A percentile compares a stretch with the other conserved stretches of the same genome.
Conservation (phyloP, 1,140 invertebrate genomes). For the Leptinotarsa undecemlineata region DNA sequence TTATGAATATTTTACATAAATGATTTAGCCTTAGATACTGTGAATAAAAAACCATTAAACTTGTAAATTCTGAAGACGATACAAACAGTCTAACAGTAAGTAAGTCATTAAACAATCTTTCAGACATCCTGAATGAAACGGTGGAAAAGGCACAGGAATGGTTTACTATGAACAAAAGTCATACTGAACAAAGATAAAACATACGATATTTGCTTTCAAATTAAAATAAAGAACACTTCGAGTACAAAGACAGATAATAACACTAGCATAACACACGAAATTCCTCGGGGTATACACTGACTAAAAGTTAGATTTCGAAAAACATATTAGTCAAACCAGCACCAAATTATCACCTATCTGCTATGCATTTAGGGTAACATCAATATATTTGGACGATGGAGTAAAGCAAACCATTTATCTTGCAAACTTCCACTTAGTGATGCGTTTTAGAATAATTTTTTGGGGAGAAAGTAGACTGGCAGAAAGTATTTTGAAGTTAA, state of each 20-base stretch:
- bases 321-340: background rate
- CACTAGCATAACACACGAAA: background rate
- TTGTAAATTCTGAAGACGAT: slow-evolving; percentile 9
- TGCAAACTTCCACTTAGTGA: background rate
- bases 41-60: slow-evolving; percentile 5
- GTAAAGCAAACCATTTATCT: slow-evolving; percentile 5
- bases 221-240: background rate
- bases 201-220: background rate
- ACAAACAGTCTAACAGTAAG: background rate
- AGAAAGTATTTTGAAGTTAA: background rate
- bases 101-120: slow-evolving; percentile 10
- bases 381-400: slow-evolving; percentile 8
- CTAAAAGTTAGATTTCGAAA: slow-evolving; percentile 4
- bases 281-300: background rate
- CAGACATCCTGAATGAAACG: slow-evolving; percentile 4
- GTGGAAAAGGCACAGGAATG: background rate
- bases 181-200: background rate
- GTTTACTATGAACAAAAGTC: background rate
- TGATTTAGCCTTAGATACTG: slow-evolving; percentile 9
- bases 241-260: background rate
- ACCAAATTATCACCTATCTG: slow-evolving; percentile 9
- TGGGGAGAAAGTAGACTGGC: background rate
- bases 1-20: slow-evolving; percentile 11
- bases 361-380: slow-evolving; percentile 14
- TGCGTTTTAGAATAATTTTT: background rate